Conservation (phyloP, 2,113 vertebrate species). For the Gasterosteus aculeatus region DNA sequence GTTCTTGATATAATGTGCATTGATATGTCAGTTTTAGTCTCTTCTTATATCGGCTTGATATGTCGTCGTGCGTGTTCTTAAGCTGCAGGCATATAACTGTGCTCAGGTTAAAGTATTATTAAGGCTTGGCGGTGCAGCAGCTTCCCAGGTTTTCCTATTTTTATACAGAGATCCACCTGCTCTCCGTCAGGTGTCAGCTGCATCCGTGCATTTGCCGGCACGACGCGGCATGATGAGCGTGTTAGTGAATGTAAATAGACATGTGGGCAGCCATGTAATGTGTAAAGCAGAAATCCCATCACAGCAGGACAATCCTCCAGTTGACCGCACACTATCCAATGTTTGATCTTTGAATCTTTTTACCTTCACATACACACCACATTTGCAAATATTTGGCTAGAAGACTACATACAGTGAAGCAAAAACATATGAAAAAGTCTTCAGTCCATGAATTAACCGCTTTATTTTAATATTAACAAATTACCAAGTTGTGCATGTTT, state of each 20-base stretch:
- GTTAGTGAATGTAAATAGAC: constrained; percentile 42
- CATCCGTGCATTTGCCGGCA: constrained; percentile 43
- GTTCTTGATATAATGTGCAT: constrained; percentile 5
- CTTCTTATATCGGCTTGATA: no score
- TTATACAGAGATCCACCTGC: constrained; percentile 31
- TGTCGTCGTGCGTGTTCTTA: background rate
- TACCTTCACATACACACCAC: constrained; percentile 8
- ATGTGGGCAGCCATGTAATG: constrained; percentile 34
- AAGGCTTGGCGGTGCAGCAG: constrained; percentile 2
- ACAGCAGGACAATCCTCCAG: constrained; percentile 27
- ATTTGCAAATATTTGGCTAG: constrained; percentile 35
- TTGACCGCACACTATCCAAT: constrained; percentile 26
- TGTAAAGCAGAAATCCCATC: constrained; percentile 43
- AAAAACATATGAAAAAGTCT: constrained; percentile 37
- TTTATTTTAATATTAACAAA: constrained; percentile 26
- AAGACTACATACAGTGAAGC: constrained; percentile 35
- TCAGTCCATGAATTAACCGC: constrained; percentile 19
- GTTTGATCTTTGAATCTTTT: constrained; percentile 49
- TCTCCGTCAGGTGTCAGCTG: constrained; percentile 18
- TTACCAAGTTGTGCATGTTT: constrained; percentile 5
- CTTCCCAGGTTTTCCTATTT: constrained; percentile 43
- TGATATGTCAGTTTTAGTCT: background rate
- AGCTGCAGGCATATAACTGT: background rate
- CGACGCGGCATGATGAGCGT: constrained; percentile 21
- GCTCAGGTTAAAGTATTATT: background rate